Evolutionary conservation across 2,797 vertebrate genomes (phyloP).

Genomic region (Sphenodon punctatus): DNA sequence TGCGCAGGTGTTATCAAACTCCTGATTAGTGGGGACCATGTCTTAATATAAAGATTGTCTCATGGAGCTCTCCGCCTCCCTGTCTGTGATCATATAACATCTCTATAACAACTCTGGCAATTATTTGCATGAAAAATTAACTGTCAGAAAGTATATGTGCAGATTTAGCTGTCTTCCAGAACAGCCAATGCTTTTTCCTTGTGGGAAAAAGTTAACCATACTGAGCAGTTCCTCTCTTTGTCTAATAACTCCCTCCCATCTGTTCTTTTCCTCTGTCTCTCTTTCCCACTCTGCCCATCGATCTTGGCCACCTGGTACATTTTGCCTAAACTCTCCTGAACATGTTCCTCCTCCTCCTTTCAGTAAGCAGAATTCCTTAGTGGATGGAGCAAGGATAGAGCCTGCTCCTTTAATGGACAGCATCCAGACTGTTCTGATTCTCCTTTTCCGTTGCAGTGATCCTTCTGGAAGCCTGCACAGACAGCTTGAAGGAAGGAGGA

Average conservation of each 20-base stretch:
- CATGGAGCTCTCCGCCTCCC: background rate
- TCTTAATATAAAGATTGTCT: background rate
- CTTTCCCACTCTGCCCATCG: background rate
- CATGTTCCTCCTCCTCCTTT: background rate
- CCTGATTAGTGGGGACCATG: accelerated
- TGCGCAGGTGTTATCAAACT: background rate
- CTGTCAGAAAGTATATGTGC: background rate
- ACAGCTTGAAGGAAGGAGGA: accelerated
- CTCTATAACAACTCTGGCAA: background rate
- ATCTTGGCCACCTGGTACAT: background rate
- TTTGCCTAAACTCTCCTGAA: background rate
- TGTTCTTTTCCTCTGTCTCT: constrained; percentile 2
- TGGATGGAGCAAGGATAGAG: background rate
- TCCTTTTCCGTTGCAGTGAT: constrained; percentile 13
- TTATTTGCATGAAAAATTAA: background rate
- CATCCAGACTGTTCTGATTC: background rate
- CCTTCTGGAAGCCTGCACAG: background rate
- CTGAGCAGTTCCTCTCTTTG: background rate
- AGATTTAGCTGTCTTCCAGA: background rate
- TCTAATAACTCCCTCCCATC: constrained; percentile 22
- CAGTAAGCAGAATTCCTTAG: background rate
- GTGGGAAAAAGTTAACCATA: background rate
- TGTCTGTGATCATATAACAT: background rate
- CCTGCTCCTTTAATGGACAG: background rate
- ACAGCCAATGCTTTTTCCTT: background rate